Evolutionary conservation across 2,797 vertebrate genomes (phyloP).

Genomic region (Tachyglossus aculeatus): DNA sequence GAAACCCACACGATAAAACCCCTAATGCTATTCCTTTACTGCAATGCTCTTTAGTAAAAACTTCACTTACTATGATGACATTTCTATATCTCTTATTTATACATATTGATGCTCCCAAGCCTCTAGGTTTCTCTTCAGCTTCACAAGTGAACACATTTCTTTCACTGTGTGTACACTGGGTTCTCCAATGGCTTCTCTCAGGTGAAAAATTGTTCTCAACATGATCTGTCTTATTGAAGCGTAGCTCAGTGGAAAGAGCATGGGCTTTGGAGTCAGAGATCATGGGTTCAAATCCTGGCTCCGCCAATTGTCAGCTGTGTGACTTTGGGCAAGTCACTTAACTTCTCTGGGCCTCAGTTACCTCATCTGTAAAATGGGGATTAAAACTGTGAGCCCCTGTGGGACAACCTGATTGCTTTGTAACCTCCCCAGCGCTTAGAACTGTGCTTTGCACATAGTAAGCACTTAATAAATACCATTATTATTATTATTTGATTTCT

Average conservation of each 20-base stretch:
- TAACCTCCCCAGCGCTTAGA: too few relatives aligned
- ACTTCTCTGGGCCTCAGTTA: too few relatives aligned
- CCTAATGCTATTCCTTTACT: constrained; percentile 25
- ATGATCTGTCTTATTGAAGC: not conserved
- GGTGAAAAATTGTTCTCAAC: constrained; percentile 34
- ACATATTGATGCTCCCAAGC: constrained; percentile 32
- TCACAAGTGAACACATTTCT: not conserved
- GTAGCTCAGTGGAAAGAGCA: too few relatives aligned
- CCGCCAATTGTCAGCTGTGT: too few relatives aligned
- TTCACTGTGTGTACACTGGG: not conserved
- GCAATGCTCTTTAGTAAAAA: constrained; percentile 23
- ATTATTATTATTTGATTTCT: not conserved
- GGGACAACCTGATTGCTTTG: too few relatives aligned
- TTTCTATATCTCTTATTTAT: constrained; percentile 18
- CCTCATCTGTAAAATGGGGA: too few relatives aligned
- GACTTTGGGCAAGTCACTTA: too few relatives aligned
- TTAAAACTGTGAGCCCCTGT: too few relatives aligned
- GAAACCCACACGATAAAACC: constrained; percentile 49
- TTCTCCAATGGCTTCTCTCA: constrained; percentile 26
- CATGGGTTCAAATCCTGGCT: too few relatives aligned
- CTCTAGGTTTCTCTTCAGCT: constrained; percentile 18
- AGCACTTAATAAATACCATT: too few relatives aligned
- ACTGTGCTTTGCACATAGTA: too few relatives aligned
- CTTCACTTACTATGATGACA: constrained; percentile 43
- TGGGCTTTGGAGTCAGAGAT: too few relatives aligned